Conservation (phyloP, 2,888 invertebrate genomes). For the Carterocephalus palaemon region DNA sequence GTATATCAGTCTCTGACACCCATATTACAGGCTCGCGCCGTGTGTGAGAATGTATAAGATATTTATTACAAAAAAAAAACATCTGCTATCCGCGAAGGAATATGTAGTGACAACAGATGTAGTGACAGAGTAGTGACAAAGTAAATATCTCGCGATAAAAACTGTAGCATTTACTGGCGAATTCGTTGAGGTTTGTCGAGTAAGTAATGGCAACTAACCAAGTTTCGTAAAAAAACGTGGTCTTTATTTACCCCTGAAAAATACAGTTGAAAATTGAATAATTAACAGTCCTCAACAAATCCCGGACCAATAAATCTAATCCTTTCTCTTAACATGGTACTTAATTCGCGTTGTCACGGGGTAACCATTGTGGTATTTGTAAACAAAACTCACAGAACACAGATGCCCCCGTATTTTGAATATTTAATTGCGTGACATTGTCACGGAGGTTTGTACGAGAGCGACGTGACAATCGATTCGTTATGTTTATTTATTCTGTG, state of each 20-base stretch:
- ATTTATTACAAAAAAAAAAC: too few relatives aligned
- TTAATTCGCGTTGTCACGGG: conserved; percentile 37
- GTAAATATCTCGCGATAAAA: conserved; percentile 8
- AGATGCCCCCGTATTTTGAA: conserved; percentile 38
- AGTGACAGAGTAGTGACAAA: not conserved
- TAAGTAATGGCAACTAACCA: conserved; percentile 16
- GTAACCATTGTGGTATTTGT: conserved; percentile 42
- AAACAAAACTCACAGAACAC: conserved; percentile 51
- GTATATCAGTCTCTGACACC: too few relatives aligned
- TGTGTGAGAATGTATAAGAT: too few relatives aligned
- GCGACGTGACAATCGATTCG: conserved; percentile 44
- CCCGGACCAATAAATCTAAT: conserved; percentile 9
- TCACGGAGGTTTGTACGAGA: conserved; percentile 32
- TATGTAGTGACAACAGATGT: too few relatives aligned
- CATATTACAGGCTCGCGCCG: too few relatives aligned
- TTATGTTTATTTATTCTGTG: conserved; percentile 25
- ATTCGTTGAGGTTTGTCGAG: conserved; percentile 31
- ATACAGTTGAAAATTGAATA: too few relatives aligned
- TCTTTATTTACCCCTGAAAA: too few relatives aligned
- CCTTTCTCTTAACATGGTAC: conserved; percentile 35
- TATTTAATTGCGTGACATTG: conserved; percentile 65
- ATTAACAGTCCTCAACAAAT: too few relatives aligned
- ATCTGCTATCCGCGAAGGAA: too few relatives aligned
- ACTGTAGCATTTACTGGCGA: conserved; percentile 20
- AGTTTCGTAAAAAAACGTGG: too few relatives aligned